These are phyloP conservation scores for Aplochiton taeniatus DNA, from an alignment of 2,797 vertebrate genomes.

Conservation along the genomic window DNA sequence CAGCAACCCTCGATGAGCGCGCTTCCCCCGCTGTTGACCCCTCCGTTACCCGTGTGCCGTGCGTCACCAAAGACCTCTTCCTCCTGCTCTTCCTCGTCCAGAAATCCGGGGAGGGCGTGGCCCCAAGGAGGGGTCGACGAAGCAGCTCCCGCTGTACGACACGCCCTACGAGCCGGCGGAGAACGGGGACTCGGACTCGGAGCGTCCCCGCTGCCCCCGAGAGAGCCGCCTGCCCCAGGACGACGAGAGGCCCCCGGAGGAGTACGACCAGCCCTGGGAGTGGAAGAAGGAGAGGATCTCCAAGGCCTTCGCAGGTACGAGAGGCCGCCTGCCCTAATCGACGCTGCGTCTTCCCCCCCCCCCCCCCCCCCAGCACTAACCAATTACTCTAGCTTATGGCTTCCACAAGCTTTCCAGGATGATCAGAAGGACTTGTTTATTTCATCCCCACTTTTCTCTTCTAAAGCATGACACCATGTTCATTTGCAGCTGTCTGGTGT, in stretches of 20 bases:
- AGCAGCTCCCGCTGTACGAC: constrained; percentile 89
- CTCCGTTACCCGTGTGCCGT: neutral
- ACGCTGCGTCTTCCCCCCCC: too few species aligned
- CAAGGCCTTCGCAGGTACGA: constrained; percentile 93
- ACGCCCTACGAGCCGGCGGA: constrained; percentile 91
- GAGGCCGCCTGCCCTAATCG: too few species aligned
- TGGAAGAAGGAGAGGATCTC: constrained; percentile 98
- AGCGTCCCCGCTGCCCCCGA: constrained; percentile 75
- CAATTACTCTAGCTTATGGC: constrained; percentile 38
- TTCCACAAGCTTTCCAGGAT: constrained; percentile 27
- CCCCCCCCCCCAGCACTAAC: constrained; percentile 43
- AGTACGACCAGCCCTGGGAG: constrained; percentile 99
- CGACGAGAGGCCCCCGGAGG: constrained; percentile 92
- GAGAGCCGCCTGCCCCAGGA: constrained; percentile 94
- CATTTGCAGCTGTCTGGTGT: constrained; percentile 51
- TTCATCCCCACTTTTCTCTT: neutral
- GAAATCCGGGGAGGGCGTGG: constrained; percentile 88
- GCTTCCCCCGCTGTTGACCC: too few species aligned
- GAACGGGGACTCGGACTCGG: constrained; percentile 77
- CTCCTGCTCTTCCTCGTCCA: constrained; percentile 47
- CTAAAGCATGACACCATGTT: constrained; percentile 39
- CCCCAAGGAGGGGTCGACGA: constrained; percentile 78
- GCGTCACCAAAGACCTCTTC: neutral
- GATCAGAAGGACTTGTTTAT: constrained; percentile 35
- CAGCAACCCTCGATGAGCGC: too few species aligned